Evolutionary conservation across 2,113 vertebrate species (phyloP), one percentile per base, ranked within the genome.

Genomic region (Rhabdornis inornatus): DNA sequence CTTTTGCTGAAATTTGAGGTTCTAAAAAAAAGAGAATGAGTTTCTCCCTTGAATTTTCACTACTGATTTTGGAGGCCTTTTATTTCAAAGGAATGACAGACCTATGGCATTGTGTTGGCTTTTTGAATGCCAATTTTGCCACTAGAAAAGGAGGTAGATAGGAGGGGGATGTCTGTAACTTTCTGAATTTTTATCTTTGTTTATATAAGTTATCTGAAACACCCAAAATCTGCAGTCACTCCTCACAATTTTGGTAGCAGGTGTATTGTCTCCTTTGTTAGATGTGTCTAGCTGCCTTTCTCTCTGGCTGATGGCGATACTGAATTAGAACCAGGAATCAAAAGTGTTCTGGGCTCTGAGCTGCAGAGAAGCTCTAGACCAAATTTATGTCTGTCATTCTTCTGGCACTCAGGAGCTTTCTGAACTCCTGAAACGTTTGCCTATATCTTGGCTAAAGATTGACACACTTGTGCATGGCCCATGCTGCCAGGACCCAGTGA

Each of bases 361-460:
- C 59, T 91, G 59, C 24, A 42, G 72, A 60, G 81, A 53, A 24
- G 22, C 35, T 87, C 59, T 63, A 25, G 66, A 45, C 21, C 45
- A 50, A 25, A n/a, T 2, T 1, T 3, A 0, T 57, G 28, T 80
- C n/a, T 68, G 24, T 30, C 35, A 3, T 71, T 63, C 11, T 40
- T 74, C 10, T 33, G 19, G 30, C 8, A 6, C 49, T 69, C 44
- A 30, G n/a, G 47, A 79, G 22, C 39, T 50, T 4, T 74, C 50
- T 59, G 50, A 87, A 40, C n/a, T 61, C 17, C 2, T 7, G 57
- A 64, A 85, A 52, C 24, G 2, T 83, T 85, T 85, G 10, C 17
- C n/a, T 78, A 85, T n/a, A 11, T 56, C 30, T 72, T 59, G 11
- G 20, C 35, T 90, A 20, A 64, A 82, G 42, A 40, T 27, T 13